Evolutionary conservation across 2,888 invertebrate species (phyloP), one percentile per base, ranked within the genome.

Genomic region (Eupithecia tripunctaria): DNA sequence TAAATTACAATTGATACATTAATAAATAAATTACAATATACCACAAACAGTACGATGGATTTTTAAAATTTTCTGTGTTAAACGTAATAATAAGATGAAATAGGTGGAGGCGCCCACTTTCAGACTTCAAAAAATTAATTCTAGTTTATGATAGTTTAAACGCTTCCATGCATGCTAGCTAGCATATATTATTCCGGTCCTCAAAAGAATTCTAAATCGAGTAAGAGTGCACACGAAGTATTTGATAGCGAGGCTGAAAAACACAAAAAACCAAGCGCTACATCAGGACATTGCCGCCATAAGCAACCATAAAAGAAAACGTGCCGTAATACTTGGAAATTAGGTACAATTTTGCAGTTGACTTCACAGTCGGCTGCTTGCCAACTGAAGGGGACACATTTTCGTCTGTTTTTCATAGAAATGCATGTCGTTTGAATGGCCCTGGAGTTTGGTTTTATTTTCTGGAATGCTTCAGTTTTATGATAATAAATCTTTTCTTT

Each of bases 341-440:
- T 71, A 78, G 76, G 68, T 71, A 60, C 65, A 67, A 70, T 74
- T 74, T 76, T 29, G 68, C 67, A 67, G 36, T 64, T 41, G 29
- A 25, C 72, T 71, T 67, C 56, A 67, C 73, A 76, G 78, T 82
- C 84, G 87, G 86, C 87, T 79, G 73, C 41, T 78, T 82, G 88
- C 91, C 91, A 91, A 90, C 81, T 81, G 81, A 83, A 85, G 85
- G 67, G 83, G 82, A 84, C 86, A 88, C 86, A 84, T 88, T 91
- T 89, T 87, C 82, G 85, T 86, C 83, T 84, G 83, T 86, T 88
- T 89, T 89, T 88, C 86, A 82, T 82, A 82, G 80, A 80, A 79
- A 84, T 84, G 84, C 85, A 85, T 72, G 75, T 72, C 81, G 82
- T 85, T 84, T 86, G 83, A 87, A 89, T 86, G 84, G 85, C 75